phyloP scores from a whole-genome alignment of 2,113 vertebrate genomes.

The Rhinolophus sinicus region DNA sequence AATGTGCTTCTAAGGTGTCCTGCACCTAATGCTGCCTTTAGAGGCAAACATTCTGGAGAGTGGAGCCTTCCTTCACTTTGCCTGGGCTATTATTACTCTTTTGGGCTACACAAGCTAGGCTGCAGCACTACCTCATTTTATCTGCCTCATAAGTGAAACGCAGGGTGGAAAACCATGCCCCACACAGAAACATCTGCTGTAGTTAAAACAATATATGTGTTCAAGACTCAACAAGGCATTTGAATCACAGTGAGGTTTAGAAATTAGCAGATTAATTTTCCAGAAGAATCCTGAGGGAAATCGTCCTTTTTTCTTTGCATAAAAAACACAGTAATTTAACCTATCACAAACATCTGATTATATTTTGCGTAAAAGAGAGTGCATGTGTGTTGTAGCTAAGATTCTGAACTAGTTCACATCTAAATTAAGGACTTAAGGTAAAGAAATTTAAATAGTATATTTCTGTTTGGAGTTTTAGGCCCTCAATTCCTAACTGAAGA shows the following conservation, averaged over 20 bases:
- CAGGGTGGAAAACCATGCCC: neutral
- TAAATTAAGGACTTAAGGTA: neutral
- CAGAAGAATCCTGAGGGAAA: neutral
- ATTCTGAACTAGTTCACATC: neutral
- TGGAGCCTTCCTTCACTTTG: neutral
- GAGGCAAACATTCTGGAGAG: neutral
- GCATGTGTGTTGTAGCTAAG: neutral
- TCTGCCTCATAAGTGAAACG: neutral
- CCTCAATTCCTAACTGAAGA: neutral
- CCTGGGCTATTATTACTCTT: neutral
- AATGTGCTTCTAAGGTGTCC: slow-evolving; percentile 11
- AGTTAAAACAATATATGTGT: slow-evolving; percentile 22
- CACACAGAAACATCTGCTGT: slow-evolving; percentile 11
- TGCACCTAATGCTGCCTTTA: neutral
- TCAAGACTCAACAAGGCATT: slow-evolving; percentile 42
- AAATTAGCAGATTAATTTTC: slow-evolving; percentile 51
- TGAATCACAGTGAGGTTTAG: slow-evolving; percentile 40
- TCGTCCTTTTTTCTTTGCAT: neutral
- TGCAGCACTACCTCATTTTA: neutral
- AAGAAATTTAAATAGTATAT: slow-evolving; percentile 19
- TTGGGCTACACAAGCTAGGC: neutral
- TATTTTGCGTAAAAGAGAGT: neutral
- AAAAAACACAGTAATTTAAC: slow-evolving; percentile 30
- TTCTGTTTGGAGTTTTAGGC: slow-evolving; percentile 24
- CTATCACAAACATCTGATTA: slow-evolving; percentile 15